Conservation (phyloP, 2,888 invertebrate species). For the Craniophora ligustri region DNA sequence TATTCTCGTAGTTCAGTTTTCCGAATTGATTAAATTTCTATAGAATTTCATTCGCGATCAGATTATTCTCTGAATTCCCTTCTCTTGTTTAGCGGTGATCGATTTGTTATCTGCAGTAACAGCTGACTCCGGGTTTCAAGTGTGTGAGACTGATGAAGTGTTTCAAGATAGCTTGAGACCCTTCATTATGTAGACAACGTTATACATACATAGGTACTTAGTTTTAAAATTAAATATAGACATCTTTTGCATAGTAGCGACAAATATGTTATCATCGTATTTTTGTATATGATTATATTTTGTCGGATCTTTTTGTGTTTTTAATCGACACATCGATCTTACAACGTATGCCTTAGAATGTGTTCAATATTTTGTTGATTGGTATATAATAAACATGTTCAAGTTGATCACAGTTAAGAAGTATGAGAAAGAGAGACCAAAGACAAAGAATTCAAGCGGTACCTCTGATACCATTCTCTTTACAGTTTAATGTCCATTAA, state of each 20-base stretch:
- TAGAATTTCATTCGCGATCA: constrained; percentile 11
- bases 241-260: constrained; percentile 24
- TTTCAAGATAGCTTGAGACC: constrained; percentile 8
- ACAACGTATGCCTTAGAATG: not conserved
- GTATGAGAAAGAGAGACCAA: not conserved
- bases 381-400: not conserved
- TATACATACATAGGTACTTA: not conserved
- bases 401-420: not conserved
- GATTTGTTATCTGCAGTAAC: constrained; percentile 9
- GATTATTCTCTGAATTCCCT: constrained; percentile 21
- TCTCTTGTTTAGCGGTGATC: constrained; percentile 26
- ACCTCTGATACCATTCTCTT: not conserved
- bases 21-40: constrained; percentile 29
- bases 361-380: not conserved
- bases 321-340: too few relatives aligned
- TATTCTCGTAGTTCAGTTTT: constrained; percentile 38
- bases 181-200: constrained; percentile 9
- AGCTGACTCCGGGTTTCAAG: constrained; percentile 22
- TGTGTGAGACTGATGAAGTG: constrained; percentile 21
- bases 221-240: constrained; percentile 16
- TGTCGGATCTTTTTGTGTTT: constrained; percentile 35
- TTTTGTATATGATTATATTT: constrained; percentile 35
- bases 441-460: not conserved
- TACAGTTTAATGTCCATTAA: not conserved
- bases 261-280: constrained; percentile 28